Conservation (phyloP, 2,113 vertebrate species). For the Boleophthalmus pectinirostris region DNA sequence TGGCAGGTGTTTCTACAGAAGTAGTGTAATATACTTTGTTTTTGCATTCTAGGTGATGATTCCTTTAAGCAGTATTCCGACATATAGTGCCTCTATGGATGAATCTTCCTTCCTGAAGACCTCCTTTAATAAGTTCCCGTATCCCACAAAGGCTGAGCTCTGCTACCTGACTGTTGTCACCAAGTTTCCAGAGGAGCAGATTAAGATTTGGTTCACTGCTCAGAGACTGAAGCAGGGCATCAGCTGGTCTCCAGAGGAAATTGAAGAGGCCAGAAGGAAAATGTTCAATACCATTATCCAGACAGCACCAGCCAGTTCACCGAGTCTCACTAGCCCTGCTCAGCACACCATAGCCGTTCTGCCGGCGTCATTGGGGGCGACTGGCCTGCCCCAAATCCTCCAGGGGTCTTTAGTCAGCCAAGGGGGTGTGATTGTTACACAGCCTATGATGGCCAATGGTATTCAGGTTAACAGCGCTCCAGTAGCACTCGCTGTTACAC, state of each 20-base stretch:
- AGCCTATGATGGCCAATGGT: conserved; percentile 90
- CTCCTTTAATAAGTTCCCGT: conserved; percentile 97
- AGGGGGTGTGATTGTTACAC: conserved; percentile 89
- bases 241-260: conserved; percentile 99
- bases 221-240: conserved; percentile 98
- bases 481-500: conserved; percentile 84
- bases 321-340: conserved; percentile 56
- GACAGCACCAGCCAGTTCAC: conserved; percentile 79
- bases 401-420: conserved; percentile 89
- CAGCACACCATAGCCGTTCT: conserved; percentile 90
- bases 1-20: neutral
- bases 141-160: conserved; percentile 96
- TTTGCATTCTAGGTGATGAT: conserved; percentile 85
- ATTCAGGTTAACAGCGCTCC: conserved; percentile 87
- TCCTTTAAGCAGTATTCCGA: conserved; percentile 96
- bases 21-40: neutral
- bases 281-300: conserved; percentile 99
- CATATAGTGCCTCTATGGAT: conserved; percentile 96
- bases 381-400: conserved; percentile 84
- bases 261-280: conserved; percentile 96
- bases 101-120: conserved; percentile 95
- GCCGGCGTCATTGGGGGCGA: conserved; percentile 86
- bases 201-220: conserved; percentile 99
- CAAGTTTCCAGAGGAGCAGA: conserved; percentile 96
- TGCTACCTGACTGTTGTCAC: conserved; percentile 98